These are phyloP conservation scores for Phalacrocorax aristotelis DNA, from an alignment of 2,113 vertebrate genomes.

Conservation along the genomic window DNA sequence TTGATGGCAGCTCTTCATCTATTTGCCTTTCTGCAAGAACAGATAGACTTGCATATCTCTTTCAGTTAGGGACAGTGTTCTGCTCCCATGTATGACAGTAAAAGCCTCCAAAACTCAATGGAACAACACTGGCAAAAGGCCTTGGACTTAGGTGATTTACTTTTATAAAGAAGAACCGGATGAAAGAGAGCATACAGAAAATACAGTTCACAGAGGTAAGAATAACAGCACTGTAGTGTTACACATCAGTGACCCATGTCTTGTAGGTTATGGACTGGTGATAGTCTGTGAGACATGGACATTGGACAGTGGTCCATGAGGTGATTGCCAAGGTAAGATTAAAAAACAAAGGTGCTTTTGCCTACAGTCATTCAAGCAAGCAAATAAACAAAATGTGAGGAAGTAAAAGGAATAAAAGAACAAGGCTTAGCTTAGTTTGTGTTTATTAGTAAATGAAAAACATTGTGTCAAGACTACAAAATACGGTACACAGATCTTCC, in stretches of 20 bases:
- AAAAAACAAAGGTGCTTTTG: neutral
- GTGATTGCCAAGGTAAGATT: neutral
- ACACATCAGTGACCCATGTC: neutral
- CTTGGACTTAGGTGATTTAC: neutral
- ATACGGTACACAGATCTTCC: neutral
- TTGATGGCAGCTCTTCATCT: neutral
- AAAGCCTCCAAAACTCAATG: neutral
- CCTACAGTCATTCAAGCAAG: fast-evolving
- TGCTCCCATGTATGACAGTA: neutral
- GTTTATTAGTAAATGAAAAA: neutral
- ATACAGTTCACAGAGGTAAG: neutral
- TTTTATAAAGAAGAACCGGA: neutral
- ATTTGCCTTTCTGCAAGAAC: neutral
- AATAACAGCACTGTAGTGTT: neutral
- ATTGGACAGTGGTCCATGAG: neutral
- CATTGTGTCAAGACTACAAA: neutral
- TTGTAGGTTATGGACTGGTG: neutral
- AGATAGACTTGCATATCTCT: neutral
- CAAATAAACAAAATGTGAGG: neutral
- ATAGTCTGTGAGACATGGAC: neutral
- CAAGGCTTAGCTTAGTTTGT: neutral
- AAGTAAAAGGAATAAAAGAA: neutral
- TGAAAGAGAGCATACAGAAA: neutral
- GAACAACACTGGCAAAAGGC: neutral
- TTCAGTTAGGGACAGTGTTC: neutral